phyloP scores from a whole-genome alignment of 2,113 vertebrate species.

The Hippocampus abdominalis region DNA sequence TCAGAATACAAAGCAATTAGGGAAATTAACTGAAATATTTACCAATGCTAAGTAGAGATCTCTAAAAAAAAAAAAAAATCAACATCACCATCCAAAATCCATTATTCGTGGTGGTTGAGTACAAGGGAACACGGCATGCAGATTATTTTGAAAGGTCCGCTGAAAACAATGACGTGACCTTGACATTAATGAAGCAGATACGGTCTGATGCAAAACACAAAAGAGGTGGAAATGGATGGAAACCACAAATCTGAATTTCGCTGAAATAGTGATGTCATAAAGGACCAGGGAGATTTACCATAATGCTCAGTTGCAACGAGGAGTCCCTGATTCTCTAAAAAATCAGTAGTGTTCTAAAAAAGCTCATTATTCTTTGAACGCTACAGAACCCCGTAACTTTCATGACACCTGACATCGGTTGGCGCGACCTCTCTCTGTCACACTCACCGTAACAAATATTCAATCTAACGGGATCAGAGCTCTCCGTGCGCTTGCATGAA shows the following conservation, averaged over 20 bases:
- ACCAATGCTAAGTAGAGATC: not conserved
- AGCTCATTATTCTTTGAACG: not conserved
- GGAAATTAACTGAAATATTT: not conserved
- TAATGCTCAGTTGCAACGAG: not conserved
- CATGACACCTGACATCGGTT: conserved; percentile 2
- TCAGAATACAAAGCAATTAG: not conserved
- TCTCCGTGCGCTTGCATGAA: conserved; percentile 34
- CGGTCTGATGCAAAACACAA: not conserved
- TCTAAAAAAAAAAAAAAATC: not conserved
- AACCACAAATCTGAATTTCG: not conserved
- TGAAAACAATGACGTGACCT: not conserved
- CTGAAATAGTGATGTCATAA: not conserved
- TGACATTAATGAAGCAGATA: not conserved
- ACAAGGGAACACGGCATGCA: not conserved
- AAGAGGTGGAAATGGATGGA: not conserved
- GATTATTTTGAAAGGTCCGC: conserved; percentile 3
- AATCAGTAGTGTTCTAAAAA: not conserved
- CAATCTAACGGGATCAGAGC: conserved; percentile 34
- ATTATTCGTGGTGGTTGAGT: not conserved
- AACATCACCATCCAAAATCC: not conserved
- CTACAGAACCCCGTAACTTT: not conserved
- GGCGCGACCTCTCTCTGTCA: conserved; percentile 9
- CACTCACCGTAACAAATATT: conserved; percentile 9
- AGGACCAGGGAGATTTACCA: not conserved
- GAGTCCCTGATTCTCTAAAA: not conserved